These are phyloP conservation scores for Liparis tanakae DNA, from an alignment of 2,797 vertebrate species.

Conservation along the genomic window DNA sequence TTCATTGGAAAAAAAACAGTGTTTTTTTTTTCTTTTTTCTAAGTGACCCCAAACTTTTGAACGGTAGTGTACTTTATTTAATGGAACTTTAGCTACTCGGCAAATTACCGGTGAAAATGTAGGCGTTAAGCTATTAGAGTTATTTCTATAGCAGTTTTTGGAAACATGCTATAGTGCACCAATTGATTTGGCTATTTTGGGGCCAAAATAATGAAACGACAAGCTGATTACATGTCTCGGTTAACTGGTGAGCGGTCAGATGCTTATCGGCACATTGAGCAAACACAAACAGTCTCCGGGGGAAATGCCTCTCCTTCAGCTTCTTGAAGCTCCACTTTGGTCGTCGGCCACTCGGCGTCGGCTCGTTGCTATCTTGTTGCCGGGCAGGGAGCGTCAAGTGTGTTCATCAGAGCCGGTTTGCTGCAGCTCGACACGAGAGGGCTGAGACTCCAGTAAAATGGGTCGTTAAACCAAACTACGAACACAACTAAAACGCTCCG, in stretches of 20 bases:
- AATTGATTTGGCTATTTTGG: background rate
- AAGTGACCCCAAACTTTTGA: too few species aligned
- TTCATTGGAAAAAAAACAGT: too few species aligned
- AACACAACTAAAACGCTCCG: background rate
- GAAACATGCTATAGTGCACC: background rate
- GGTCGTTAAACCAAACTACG: background rate
- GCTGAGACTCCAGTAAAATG: too few species aligned
- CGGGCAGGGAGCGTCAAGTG: background rate
- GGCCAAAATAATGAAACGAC: background rate
- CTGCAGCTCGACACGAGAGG: too few species aligned
- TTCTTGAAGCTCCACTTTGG: background rate
- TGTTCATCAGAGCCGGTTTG: background rate
- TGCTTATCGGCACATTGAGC: background rate
- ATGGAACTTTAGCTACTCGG: background rate
- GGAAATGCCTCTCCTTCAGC: background rate
- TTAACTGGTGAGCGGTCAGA: background rate
- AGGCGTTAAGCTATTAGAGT: background rate
- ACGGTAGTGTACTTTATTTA: background rate
- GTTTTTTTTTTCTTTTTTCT: too few species aligned
- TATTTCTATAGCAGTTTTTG: background rate
- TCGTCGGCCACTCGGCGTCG: background rate
- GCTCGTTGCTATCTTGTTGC: background rate
- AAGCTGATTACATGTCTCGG: background rate
- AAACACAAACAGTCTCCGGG: background rate
- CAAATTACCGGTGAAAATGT: background rate